Evolutionary conservation across 2,888 invertebrate genomes (phyloP).

Genomic region (Busseola fusca): DNA sequence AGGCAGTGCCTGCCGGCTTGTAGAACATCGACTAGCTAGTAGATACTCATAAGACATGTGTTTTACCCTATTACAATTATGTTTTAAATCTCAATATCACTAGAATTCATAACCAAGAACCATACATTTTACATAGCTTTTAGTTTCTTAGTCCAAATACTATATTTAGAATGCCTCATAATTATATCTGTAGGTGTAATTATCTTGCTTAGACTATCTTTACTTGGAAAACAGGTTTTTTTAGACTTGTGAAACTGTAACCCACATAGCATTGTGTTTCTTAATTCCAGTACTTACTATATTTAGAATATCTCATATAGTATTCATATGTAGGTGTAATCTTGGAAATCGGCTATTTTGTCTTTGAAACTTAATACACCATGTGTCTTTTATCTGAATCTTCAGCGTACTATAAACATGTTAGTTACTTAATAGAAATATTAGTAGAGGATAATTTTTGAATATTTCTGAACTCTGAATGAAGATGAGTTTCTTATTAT

Average conservation of each 20-base stretch:
- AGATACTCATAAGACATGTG: background rate
- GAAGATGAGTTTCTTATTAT: background rate
- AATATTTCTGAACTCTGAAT: background rate
- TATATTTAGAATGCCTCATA: background rate
- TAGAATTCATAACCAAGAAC: background rate
- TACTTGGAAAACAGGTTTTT: constrained; percentile 6
- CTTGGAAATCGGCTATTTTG: background rate
- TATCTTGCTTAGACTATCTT: background rate
- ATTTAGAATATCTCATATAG: background rate
- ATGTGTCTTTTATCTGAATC: background rate
- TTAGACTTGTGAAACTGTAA: background rate
- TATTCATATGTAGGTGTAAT: background rate
- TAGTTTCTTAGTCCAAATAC: background rate
- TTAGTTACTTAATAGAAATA: background rate
- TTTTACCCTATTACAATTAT: constrained; percentile 11
- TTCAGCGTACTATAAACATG: background rate
- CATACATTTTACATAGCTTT: background rate
- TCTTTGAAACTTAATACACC: background rate
- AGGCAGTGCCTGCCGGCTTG: background rate
- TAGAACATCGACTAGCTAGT: background rate
- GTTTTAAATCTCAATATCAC: background rate
- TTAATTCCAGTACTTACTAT: background rate
- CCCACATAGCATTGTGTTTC: background rate
- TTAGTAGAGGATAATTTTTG: background rate
- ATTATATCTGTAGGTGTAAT: background rate